Percentiles rank a stretch among this genome's conserved stretches.
phyloP scores from a whole-genome alignment of 2,888 invertebrate genomes.

The Euzetes globulus region DNA sequence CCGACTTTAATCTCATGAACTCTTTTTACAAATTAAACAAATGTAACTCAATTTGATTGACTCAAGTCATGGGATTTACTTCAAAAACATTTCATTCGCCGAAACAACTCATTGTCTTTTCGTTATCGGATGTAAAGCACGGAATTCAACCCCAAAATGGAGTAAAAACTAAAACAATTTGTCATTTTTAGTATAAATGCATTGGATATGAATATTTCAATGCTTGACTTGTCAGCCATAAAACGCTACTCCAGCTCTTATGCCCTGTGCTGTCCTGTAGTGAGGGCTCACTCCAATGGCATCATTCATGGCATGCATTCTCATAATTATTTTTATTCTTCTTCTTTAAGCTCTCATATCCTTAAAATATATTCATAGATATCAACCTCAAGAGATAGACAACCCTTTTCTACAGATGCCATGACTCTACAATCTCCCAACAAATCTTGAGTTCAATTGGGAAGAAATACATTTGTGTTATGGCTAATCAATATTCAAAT shows the following conservation, averaged over 20 bases:
- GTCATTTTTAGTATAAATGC: background rate
- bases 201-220: background rate
- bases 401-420: background rate
- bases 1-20: background rate
- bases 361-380: background rate
- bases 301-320: background rate
- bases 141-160: background rate
- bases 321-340: background rate
- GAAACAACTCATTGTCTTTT: background rate
- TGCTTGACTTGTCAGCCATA: background rate
- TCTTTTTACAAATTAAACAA: background rate
- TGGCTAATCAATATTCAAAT: background rate
- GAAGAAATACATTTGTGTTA: background rate
- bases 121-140: constrained; percentile 1
- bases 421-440: background rate
- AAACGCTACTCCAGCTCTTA: background rate
- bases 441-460: background rate
- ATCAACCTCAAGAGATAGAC: background rate
- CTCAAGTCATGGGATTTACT: background rate
- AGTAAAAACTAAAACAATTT: background rate
- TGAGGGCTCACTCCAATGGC: constrained; percentile 1
- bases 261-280: constrained; percentile 4
- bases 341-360: background rate
- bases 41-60: constrained; percentile 4
- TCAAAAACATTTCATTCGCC: background rate